Conservation (phyloP, 2,888 invertebrate species). For the Ormia ochracea region DNA sequence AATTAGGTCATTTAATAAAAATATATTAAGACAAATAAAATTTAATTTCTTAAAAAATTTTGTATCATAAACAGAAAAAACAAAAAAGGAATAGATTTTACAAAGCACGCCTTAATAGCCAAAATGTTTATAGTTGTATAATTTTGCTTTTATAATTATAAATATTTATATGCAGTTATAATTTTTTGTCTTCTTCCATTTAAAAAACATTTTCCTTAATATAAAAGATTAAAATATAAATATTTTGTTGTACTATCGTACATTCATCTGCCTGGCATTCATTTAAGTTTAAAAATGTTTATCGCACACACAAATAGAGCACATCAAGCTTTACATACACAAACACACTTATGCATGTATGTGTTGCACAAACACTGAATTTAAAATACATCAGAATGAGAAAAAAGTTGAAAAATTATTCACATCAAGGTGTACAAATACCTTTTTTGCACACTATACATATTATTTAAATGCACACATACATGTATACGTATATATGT, state of each 20-base stretch:
- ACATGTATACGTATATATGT: no score
- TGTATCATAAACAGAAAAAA: not conserved
- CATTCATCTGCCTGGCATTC: slow-evolving; percentile 49
- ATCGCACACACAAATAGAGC: slow-evolving; percentile 32
- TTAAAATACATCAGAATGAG: no score
- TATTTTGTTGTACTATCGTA: slow-evolving; percentile 39
- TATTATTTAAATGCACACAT: no score
- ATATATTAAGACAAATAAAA: not conserved
- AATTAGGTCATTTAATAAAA: slow-evolving; percentile 41
- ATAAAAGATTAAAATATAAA: slow-evolving; percentile 52
- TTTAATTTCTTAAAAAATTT: not conserved
- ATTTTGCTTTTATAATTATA: not conserved
- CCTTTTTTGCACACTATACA: no score
- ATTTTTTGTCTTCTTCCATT: not conserved
- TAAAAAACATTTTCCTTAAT: slow-evolving; percentile 17
- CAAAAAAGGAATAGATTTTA: not conserved
- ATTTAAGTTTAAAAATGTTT: slow-evolving; percentile 41
- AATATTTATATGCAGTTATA: not conserved
- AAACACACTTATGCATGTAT: no score
- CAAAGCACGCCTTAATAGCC: not conserved
- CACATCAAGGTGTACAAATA: no score
- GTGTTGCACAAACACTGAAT: no score
- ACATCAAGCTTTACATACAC: no score
- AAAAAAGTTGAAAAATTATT: no score
- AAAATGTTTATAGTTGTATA: slow-evolving; percentile 6